These are phyloP conservation scores for Alentia gelatinosa DNA, from an alignment of 2,888 invertebrate genomes.

Conservation along the genomic window DNA sequence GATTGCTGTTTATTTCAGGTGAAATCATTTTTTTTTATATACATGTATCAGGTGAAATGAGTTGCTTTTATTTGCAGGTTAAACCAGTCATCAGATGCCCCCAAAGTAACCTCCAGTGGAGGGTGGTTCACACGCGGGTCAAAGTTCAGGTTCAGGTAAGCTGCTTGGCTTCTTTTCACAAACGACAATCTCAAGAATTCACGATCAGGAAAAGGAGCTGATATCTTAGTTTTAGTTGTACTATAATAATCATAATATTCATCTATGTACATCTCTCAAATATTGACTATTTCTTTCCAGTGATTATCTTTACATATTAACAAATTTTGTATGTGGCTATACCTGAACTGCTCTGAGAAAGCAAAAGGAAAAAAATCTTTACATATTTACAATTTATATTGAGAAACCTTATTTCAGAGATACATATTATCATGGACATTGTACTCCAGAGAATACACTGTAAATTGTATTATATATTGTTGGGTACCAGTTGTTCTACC, in stretches of 20 bases:
- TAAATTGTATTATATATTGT: background rate
- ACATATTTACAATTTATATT: too few relatives aligned
- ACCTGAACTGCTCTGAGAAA: too few relatives aligned
- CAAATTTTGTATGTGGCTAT: background rate
- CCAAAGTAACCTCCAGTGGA: conserved; percentile 91
- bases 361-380: too few relatives aligned
- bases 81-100: conserved; percentile 92
- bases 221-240: background rate
- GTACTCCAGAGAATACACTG: too few relatives aligned
- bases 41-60: background rate
- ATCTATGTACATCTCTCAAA: background rate
- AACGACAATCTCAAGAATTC: background rate
- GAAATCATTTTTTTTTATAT: background rate
- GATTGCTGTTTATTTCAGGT: too few relatives aligned
- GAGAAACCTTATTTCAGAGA: too few relatives aligned
- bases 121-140: conserved; percentile 96
- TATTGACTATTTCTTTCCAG: background rate
- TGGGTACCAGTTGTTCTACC: background rate
- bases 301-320: background rate
- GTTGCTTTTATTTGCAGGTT: conserved; percentile 84
- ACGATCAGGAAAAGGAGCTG: too few relatives aligned
- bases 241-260: background rate
- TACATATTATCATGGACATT: too few relatives aligned
- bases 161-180: background rate
- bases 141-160: conserved; percentile 90